phyloP scores from a whole-genome alignment of 2,113 vertebrate species.

The Mesitornis unicolor region DNA sequence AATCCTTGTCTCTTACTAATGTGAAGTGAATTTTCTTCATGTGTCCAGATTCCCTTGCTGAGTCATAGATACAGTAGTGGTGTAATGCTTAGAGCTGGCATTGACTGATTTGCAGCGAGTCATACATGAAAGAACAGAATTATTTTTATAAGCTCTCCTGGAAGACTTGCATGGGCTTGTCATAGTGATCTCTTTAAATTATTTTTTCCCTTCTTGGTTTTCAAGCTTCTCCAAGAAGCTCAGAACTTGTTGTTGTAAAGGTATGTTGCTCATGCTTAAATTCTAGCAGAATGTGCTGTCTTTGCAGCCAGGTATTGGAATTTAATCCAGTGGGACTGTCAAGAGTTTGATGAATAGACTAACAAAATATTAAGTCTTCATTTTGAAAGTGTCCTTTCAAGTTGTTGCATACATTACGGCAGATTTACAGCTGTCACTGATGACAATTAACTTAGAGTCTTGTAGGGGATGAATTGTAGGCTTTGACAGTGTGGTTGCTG shows the following conservation, averaged over 20 bases:
- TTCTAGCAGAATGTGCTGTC: not conserved
- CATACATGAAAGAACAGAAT: not conserved
- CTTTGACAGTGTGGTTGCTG: not conserved
- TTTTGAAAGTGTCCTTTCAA: not conserved
- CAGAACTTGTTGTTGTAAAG: not conserved
- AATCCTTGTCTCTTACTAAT: not conserved
- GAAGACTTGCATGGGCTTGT: not conserved
- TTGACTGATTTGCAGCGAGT: not conserved
- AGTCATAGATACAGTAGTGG: slow-evolving; percentile 33
- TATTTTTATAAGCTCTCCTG: not conserved
- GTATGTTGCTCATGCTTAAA: not conserved
- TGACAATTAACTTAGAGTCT: not conserved
- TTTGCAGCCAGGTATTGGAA: not conserved
- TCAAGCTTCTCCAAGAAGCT: not conserved
- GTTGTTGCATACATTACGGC: not conserved
- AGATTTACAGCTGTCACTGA: not conserved
- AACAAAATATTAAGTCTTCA: not conserved
- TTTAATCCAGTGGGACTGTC: not conserved
- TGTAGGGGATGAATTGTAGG: not conserved
- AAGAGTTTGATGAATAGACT: not conserved
- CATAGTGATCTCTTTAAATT: not conserved
- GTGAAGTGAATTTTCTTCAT: not conserved
- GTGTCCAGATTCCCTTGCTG: slow-evolving; percentile 31
- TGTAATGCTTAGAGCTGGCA: slow-evolving; percentile 6
- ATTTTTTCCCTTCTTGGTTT: not conserved